phyloP scores from a whole-genome alignment of 2,888 invertebrate genomes.

The Carterocephalus palaemon region DNA sequence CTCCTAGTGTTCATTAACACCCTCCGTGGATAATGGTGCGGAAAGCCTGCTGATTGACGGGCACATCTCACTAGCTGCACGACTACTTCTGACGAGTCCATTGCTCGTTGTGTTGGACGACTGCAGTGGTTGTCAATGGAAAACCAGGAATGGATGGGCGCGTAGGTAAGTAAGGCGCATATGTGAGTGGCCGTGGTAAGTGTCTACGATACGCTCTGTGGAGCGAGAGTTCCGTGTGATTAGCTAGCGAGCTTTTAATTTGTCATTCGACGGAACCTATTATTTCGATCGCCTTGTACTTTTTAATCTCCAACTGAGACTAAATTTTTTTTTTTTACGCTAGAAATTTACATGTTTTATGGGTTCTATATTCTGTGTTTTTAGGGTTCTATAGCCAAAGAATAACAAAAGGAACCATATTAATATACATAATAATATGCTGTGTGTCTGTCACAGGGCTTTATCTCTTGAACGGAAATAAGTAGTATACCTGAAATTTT shows the following conservation, averaged over 20 bases:
- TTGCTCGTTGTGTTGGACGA: neutral
- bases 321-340: no score
- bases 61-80: neutral
- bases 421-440: no score
- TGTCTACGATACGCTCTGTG: neutral
- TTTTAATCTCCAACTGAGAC: neutral
- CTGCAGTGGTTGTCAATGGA: neutral
- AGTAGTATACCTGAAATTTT: no score
- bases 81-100: neutral
- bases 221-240: slow-evolving; percentile 4
- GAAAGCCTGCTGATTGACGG: slow-evolving; percentile 1
- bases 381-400: no score
- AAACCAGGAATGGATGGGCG: neutral
- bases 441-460: no score
- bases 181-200: neutral
- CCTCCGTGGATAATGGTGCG: slow-evolving; percentile 4
- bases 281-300: slow-evolving; percentile 1
- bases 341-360: no score
- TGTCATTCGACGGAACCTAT: slow-evolving; percentile 3
- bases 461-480: no score
- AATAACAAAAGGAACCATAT: no score
- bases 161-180: neutral
- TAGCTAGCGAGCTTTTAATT: slow-evolving; percentile 6
- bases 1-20: slow-evolving; percentile 5
- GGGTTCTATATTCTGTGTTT: no score